Evolutionary conservation across 2,797 vertebrate genomes (phyloP).

Genomic region (Mormyrops attenuatus): DNA sequence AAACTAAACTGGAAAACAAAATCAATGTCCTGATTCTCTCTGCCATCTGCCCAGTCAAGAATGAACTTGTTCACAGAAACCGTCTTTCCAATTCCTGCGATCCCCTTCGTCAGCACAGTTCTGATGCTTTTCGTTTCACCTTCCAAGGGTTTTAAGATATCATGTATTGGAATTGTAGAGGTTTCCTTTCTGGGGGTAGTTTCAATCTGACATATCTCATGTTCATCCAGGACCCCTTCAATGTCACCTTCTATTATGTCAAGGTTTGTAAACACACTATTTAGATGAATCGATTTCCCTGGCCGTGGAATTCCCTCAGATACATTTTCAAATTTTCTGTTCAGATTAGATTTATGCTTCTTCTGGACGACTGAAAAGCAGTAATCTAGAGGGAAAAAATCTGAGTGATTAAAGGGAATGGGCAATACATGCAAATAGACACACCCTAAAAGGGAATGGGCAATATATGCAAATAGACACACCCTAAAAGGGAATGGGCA

Average conservation of each 20-base stretch:
- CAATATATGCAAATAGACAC: too few species aligned
- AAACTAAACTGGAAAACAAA: constrained; percentile 9
- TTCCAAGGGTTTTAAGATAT: background rate
- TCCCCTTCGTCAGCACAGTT: constrained; percentile 18
- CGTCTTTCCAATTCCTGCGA: constrained; percentile 28
- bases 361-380: background rate
- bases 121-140: background rate
- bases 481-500: background rate
- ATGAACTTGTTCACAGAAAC: constrained; percentile 26
- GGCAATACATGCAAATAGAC: too few species aligned
- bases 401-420: background rate
- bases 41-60: constrained; percentile 13
- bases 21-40: background rate
- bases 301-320: background rate
- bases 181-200: background rate
- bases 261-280: background rate
- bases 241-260: background rate
- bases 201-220: background rate
- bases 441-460: too few species aligned
- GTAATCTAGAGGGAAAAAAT: background rate
- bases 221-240: background rate
- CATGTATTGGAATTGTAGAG: background rate
- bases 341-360: background rate
- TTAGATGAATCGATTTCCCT: background rate
- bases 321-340: background rate